Conservation (phyloP, 2,797 vertebrate genomes). For the Hippopotamyrus pictus region DNA sequence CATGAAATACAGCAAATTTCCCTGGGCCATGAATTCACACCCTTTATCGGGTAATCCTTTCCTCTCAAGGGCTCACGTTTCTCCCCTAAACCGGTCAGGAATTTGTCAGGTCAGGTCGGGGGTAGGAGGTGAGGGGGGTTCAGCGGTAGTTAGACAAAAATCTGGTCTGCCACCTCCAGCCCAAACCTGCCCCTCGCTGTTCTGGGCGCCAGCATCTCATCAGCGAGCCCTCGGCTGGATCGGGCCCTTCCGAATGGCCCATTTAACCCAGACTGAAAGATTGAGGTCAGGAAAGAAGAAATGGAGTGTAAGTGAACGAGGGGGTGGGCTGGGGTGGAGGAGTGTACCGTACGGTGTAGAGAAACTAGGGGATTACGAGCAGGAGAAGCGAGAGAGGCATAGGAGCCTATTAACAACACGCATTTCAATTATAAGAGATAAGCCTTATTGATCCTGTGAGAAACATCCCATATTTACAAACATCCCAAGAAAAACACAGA, state of each 20-base stretch:
- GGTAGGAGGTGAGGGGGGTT: background rate
- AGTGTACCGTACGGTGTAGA: background rate
- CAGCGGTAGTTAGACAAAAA: background rate
- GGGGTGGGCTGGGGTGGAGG: background rate
- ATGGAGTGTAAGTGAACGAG: background rate
- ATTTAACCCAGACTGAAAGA: conserved; percentile 17
- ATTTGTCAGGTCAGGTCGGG: background rate
- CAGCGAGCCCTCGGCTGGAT: background rate
- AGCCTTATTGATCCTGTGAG: background rate
- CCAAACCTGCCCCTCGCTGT: background rate
- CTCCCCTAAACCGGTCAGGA: background rate
- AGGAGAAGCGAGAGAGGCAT: background rate
- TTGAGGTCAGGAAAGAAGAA: conserved; percentile 7
- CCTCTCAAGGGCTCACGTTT: background rate
- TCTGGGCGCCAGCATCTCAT: background rate
- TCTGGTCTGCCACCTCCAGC: background rate
- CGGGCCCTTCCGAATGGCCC: background rate
- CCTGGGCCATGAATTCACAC: background rate
- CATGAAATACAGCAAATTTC: background rate
- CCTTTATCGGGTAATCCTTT: background rate
- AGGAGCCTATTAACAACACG: background rate
- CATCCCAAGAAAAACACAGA: background rate
- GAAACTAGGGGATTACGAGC: background rate
- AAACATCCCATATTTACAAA: background rate
- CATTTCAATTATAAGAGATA: background rate